Conservation (phyloP, 2,888 invertebrate species). For the Bembecia ichneumoniformis region DNA sequence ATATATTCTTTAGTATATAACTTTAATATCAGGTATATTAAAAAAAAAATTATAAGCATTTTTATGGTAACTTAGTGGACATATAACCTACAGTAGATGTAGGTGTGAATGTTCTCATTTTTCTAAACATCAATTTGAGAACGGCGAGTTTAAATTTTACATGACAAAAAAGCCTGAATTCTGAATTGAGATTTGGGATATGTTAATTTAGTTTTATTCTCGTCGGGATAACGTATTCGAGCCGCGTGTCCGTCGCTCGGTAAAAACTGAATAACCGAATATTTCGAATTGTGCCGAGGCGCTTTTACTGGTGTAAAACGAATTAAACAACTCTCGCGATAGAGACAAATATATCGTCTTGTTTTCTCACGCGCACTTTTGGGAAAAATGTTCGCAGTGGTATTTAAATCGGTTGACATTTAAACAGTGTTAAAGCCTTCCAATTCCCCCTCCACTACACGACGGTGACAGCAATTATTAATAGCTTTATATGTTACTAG, state of each 20-base stretch:
- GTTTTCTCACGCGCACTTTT: constrained; percentile 17
- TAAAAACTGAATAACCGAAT: constrained; percentile 55
- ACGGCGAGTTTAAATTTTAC: constrained; percentile 43
- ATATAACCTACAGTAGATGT: constrained; percentile 21
- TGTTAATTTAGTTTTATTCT: constrained; percentile 54
- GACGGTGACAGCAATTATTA: too few species aligned
- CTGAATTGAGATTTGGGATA: constrained; percentile 44
- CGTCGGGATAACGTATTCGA: constrained; percentile 45
- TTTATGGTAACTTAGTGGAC: constrained; percentile 25
- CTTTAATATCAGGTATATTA: too few species aligned
- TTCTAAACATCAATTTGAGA: constrained; percentile 47
- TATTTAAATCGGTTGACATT: not conserved
- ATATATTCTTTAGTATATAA: too few species aligned
- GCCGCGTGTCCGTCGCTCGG: constrained; percentile 31
- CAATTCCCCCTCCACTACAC: too few species aligned
- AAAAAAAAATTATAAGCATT: too few species aligned
- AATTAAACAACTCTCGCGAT: constrained; percentile 40
- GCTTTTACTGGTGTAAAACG: constrained; percentile 48
- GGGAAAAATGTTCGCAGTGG: not conserved
- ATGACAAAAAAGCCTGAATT: constrained; percentile 40
- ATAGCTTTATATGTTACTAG: too few species aligned
- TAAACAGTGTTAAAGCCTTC: not conserved
- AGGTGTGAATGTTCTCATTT: constrained; percentile 57
- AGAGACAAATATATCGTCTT: constrained; percentile 30
- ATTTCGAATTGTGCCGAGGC: constrained; percentile 50